These are phyloP conservation scores for Eucidaris tribuloides DNA, from an alignment of 35 echinoderm and acorn worm genomes.

Conservation along the genomic window DNA sequence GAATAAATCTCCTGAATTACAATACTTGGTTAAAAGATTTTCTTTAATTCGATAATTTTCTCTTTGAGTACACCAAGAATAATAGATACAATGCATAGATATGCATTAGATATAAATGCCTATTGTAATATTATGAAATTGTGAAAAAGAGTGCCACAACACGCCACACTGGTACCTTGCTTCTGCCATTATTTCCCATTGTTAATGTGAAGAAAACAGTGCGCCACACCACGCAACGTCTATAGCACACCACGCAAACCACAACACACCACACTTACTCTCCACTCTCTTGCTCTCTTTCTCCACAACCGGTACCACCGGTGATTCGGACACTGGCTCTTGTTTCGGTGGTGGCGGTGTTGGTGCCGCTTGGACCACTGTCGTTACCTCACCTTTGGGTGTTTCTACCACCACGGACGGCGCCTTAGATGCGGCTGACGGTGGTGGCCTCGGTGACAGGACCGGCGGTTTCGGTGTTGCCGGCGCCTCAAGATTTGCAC, in stretches of 20 bases:
- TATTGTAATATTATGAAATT: no score
- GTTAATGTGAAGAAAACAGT: not conserved
- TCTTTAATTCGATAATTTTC: no score
- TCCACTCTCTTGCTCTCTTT: not conserved
- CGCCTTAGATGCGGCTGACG: not conserved
- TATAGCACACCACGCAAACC: no score
- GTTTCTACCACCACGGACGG: slow-evolving; percentile 14
- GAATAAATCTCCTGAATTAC: no score
- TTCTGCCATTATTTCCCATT: no score
- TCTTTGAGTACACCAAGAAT: no score
- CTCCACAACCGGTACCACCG: not conserved
- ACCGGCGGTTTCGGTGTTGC: not conserved
- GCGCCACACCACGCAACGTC: not conserved
- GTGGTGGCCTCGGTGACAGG: not conserved
- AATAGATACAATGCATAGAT: no score
- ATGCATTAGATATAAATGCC: no score
- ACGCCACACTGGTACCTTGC: no score
- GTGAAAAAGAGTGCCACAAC: no score
- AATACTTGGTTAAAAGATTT: no score
- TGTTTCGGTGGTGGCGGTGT: not conserved
- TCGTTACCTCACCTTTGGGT: slow-evolving; percentile 21
- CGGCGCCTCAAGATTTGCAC: not conserved
- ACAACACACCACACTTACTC: not conserved
- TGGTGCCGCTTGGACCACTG: not conserved
- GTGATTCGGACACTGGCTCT: no score